Conservation (phyloP, 2,113 vertebrate genomes). For the Romanogobio albipinnatus region DNA sequence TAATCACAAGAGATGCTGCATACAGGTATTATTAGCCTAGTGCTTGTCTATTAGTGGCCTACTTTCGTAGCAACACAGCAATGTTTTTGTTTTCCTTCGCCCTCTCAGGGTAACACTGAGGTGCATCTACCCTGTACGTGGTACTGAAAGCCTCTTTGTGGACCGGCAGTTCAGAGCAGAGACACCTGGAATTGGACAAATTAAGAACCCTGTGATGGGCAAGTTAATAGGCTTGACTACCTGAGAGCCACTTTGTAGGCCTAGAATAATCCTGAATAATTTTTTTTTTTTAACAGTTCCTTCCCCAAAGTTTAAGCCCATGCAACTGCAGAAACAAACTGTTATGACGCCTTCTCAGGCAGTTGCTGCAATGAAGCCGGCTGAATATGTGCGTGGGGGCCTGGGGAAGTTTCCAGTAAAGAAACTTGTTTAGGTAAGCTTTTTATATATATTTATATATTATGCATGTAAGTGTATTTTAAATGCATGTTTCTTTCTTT, state of each 20-base stretch:
- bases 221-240: background rate
- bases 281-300: background rate
- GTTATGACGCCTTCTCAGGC: background rate
- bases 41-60: no score
- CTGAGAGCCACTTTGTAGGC: no score
- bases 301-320: background rate
- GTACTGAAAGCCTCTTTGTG: background rate
- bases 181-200: background rate
- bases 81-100: no score
- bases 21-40: conserved; percentile 56
- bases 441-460: no score
- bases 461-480: background rate
- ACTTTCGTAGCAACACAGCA: no score
- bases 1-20: conserved; percentile 52
- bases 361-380: background rate
- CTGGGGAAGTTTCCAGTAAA: background rate
- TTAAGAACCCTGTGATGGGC: background rate
- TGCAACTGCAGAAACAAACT: background rate
- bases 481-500: no score
- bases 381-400: background rate
- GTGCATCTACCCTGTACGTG: conserved; percentile 37
- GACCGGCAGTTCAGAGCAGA: background rate
- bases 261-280: background rate
- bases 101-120: conserved; percentile 14
- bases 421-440: background rate